Percentiles rank a stretch among this genome's conserved stretches.
These are phyloP conservation scores for Eleutherodactylus coqui DNA, from an alignment of 2,797 vertebrate genomes.

Conservation along the genomic window DNA sequence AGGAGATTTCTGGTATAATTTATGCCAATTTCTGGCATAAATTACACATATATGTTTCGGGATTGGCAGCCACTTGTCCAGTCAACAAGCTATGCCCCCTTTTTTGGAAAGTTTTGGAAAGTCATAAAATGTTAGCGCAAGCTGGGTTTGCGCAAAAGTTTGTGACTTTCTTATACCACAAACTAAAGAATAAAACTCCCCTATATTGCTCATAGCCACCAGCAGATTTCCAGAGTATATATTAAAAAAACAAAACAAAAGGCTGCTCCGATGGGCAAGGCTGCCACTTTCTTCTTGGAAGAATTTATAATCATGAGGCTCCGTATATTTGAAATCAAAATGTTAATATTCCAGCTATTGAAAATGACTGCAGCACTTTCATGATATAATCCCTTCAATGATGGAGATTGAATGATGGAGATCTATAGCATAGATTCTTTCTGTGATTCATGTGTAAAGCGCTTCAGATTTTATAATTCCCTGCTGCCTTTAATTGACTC, in stretches of 20 bases:
- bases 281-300: not conserved
- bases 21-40: too few relatives aligned
- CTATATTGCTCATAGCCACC: not conserved
- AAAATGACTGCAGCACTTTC: not conserved
- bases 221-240: not conserved
- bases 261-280: not conserved
- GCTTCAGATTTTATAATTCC: not conserved
- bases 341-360: conserved; percentile 8
- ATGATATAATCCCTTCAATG: conserved; percentile 5
- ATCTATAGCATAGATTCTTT: not conserved
- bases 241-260: not conserved
- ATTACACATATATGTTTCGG: too few relatives aligned
- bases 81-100: too few relatives aligned
- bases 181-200: too few relatives aligned
- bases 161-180: too few relatives aligned
- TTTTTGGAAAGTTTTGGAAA: too few relatives aligned
- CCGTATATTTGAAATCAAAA: not conserved
- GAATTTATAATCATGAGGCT: not conserved
- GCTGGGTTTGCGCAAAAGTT: too few relatives aligned
- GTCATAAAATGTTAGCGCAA: too few relatives aligned
- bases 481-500: not conserved
- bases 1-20: too few relatives aligned
- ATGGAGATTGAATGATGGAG: conserved; percentile 7
- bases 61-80: too few relatives aligned
- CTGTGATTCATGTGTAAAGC: not conserved